These are phyloP conservation scores for Ranitomeya variabilis DNA, from an alignment of 2,113 vertebrate species.

Conservation along the genomic window DNA sequence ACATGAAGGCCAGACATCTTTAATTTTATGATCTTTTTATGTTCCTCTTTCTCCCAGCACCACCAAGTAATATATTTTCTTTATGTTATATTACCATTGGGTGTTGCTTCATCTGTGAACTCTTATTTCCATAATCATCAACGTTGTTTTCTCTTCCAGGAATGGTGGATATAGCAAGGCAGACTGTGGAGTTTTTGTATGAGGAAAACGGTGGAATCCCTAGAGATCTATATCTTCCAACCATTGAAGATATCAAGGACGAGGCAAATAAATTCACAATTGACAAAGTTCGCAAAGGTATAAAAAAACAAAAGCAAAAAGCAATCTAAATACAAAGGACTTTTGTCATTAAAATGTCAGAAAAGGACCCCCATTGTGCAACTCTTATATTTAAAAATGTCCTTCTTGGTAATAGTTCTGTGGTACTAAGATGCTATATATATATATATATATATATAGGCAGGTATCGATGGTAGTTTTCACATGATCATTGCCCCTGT, in stretches of 20 bases:
- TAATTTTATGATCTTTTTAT: background rate
- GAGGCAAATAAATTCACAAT: conserved; percentile 98
- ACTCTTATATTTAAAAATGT: background rate
- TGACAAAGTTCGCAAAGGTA: conserved; percentile 99
- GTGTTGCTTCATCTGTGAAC: background rate
- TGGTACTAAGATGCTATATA: background rate
- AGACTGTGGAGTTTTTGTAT: conserved; percentile 97
- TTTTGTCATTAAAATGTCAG: too few species aligned
- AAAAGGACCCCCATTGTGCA: background rate
- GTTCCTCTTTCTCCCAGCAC: background rate
- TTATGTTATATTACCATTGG: background rate
- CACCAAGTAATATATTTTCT: background rate
- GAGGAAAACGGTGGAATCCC: conserved; percentile 98
- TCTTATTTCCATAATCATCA: background rate
- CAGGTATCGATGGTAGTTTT: background rate
- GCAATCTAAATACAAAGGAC: background rate
- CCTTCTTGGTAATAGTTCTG: background rate
- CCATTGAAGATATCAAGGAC: conserved; percentile 97
- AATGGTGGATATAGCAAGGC: conserved; percentile 96
- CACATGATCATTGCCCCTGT: background rate
- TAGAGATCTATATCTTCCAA: conserved; percentile 95
- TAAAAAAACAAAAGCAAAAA: background rate
- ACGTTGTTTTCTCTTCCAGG: conserved; percentile 66
- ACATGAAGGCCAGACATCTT: too few species aligned
- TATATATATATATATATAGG: too few species aligned